Evolutionary conservation across 2,888 invertebrate species (phyloP), one percentile per base, ranked within the genome.

Genomic region (Drosophila borealis): DNA sequence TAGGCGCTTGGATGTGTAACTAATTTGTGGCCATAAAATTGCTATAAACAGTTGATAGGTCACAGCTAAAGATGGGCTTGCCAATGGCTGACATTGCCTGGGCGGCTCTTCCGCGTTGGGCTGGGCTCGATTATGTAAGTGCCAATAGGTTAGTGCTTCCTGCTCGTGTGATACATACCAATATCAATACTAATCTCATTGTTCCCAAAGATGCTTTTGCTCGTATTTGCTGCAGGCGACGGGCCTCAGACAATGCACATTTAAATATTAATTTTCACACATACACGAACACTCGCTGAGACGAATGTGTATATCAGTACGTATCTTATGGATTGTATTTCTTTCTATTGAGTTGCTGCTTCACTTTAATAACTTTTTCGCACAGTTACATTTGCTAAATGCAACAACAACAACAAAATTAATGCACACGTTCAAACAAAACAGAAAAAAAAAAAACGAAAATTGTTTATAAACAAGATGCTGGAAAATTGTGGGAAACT

Each of bases 111-210:
- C 74, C 70, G 74, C 74, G 50, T 72, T 11, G 36, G 13, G 6
- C 14, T 51, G 53, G 57, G 42, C 14, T 36, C 9, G 46, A 54
- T 70, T 63, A 63, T 70, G 72, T 19, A 70, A 69, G 33, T 51
- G 21, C 14, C 45, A 19, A 51, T 37, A n/a, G 14, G 56, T 25
- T 51, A 45, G 42, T n/a, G 36, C 54, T 64, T 59, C 64, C 68
- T 66, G 60, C 13, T 63, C 37, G 11, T 14, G 10, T 13, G 42
- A 44, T 44, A 71, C 83, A 62, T 83, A 83, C 83, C 83, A 83
- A 70, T 80, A 83, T 70, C 69, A 83, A 70, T 77, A 81, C 61
- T 66, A 83, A 60, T 87, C 89, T 89, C 83, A 83, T 83, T 66
- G 70, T 81, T 55, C 5, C 63, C 67, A 41, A 45, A 39, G 46